Base-by-base conservation (phyloP, 2,797 vertebrate species). In the Oreochromis grahami region DNA sequence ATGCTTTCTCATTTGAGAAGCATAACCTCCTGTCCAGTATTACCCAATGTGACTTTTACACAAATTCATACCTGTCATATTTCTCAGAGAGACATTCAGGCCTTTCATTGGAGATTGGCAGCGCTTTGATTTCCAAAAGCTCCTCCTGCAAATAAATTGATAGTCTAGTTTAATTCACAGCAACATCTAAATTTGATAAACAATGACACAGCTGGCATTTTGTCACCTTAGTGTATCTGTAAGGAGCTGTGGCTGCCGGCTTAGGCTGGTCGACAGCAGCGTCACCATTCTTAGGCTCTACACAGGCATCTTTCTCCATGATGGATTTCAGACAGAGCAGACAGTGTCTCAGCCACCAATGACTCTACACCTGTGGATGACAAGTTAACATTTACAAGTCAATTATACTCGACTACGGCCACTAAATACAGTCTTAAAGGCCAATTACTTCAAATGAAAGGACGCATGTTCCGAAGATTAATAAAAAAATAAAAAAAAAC, bases 51-150 rank as follows among this genome's bases (percentile, higher is more conserved):
- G 29, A 26, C 41, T 48, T 74, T 74, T 12, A 74, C 8, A 48
- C 12, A 45, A 32, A 45, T 50, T 76, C 89, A 84, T 96, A 99
- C 99, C 98, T 99, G 97, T 99, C 98, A 81, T 99, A 99, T 96
- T 98, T 99, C 84, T 98, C 97, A 60, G 97, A 98, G 74, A 99
- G 97, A 95, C 98, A 99, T 3, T 98, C 97, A 43, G 98, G 99
- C 84, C 99, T 97, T 93, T 97, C 97, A 90, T 98, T 99, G 63
- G 98, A 99, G 90, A 98, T 91, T 7, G 98, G 98, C 52, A 97
- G 94, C 92, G 98, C 97, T 92, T 99, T 99, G 90, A 99, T 99
- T 95, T 98, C 97, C 95, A 99, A 95, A 88, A 99, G 97, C 81
- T 99, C 97, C 88, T 99, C 98, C 99, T 99, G 93, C 32, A 85